Evolutionary conservation across 2,113 vertebrate genomes (phyloP).

Genomic region (Colinus virginianus): DNA sequence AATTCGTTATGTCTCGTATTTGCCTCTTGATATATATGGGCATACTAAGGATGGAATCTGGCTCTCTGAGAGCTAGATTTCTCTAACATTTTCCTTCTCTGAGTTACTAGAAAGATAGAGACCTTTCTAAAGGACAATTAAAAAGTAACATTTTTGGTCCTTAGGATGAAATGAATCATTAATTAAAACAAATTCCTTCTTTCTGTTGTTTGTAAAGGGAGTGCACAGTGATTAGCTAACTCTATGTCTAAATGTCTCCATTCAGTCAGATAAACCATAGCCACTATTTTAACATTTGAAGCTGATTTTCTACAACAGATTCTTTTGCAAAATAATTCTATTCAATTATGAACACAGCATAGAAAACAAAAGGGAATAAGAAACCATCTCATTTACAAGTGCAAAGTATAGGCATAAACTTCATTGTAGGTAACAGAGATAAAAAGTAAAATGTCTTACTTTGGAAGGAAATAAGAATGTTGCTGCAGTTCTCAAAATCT

Average conservation of each 20-base stretch:
- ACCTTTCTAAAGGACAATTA: neutral
- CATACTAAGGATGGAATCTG: neutral
- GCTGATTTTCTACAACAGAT: neutral
- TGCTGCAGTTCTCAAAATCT: no score
- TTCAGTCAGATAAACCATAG: neutral
- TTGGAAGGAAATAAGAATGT: no score
- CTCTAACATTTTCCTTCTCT: neutral
- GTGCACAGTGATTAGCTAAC: neutral
- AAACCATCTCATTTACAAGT: neutral
- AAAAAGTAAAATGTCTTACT: no score
- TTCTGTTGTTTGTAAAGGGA: neutral
- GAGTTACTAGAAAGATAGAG: neutral
- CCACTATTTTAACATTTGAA: neutral
- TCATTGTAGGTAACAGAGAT: neutral
- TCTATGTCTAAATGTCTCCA: neutral
- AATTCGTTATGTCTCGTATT: neutral
- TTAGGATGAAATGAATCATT: neutral
- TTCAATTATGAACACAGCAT: neutral
- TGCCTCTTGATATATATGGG: neutral
- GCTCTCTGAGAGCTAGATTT: neutral
- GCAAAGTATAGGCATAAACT: neutral
- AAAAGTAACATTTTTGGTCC: neutral
- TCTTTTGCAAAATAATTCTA: no score
- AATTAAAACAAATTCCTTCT: neutral
- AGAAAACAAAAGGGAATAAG: neutral